Base-by-base conservation (phyloP, 1,140 invertebrate species). In the Drosophila paulistorum region DNA sequence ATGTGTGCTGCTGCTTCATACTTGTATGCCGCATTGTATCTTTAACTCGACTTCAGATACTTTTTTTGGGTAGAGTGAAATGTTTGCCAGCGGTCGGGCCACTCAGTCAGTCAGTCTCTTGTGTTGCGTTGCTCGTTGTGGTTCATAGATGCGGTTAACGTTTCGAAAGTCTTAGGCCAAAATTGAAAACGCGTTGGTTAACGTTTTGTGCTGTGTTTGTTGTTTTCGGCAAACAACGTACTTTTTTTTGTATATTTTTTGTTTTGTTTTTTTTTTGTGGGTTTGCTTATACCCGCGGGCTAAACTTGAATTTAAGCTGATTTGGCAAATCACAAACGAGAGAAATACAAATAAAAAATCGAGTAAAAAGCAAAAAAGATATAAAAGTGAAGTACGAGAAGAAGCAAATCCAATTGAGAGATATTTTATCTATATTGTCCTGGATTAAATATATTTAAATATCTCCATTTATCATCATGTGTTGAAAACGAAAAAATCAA, bases 381-480 rank as follows among this genome's bases (percentile, higher is more conserved):
- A 62, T 23, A 78, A 68, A 74, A 71, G 70, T 82, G 70, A 70
- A 74, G 74, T 77, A 58, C 30, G 30, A 51, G 42, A 58, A 61
- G 59, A 65, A 65, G 48, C 7, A 37, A 37, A 37, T 37, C 10
- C 35, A 10, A 67, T 72, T 69, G 77, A 75, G 90, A 91, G 84
- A 79, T 81, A 83, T 77, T 91, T 84, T 79, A 91, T 81, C 79
- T 91, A 91, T 91, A 90, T 91, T 91, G 90, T 90, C 90, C 90
- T 91, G 90, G 90, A 91, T 91, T 91, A 91, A 91, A 91, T 91
- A 91, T 91, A 87, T 85, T 77, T 81, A 77, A 75, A 68, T 75
- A 83, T 85, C 84, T 89, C 84, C 68, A 66, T 60, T 54, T 55
- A 14, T 23, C 68, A 57, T 62, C 41, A 20, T 74, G 77, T 71